Percentiles rank a stretch among this genome's conserved stretches.
These are phyloP conservation scores for Parambassis ranga DNA, from an alignment of 2,797 vertebrate genomes.

Conservation along the genomic window DNA sequence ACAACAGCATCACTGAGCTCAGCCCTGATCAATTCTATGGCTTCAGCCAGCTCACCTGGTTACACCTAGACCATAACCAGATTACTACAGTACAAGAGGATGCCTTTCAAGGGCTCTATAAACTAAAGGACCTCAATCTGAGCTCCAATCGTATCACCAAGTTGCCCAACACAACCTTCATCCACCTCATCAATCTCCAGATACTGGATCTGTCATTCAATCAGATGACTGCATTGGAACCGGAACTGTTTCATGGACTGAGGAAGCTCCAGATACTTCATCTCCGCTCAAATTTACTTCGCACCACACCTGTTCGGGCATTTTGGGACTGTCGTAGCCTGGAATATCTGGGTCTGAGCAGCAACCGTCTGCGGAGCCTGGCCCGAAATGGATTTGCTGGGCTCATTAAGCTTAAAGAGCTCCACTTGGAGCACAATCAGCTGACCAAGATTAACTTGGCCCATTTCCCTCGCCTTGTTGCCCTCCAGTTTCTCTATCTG, in stretches of 20 bases:
- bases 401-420: conserved; percentile 97
- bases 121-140: conserved; percentile 98
- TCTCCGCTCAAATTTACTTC: conserved; percentile 95
- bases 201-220: conserved; percentile 99
- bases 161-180: conserved; percentile 99
- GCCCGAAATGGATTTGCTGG: conserved; percentile 98
- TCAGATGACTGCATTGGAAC: conserved; percentile 96
- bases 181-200: conserved; percentile 99
- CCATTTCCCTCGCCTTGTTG: conserved; percentile 96
- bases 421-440: conserved; percentile 99
- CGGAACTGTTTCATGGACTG: conserved; percentile 96
- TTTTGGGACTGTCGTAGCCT: conserved; percentile 99
- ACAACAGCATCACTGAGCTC: conserved; percentile 96
- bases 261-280: conserved; percentile 97
- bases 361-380: conserved; percentile 96
- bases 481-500: conserved; percentile 94
- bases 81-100: conserved; percentile 96
- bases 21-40: conserved; percentile 97
- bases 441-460: conserved; percentile 99
- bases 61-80: conserved; percentile 99
- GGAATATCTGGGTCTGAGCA: conserved; percentile 97
- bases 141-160: conserved; percentile 99
- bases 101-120: conserved; percentile 99
- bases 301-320: conserved; percentile 95
- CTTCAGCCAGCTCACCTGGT: conserved; percentile 98